These are phyloP conservation scores for Nomada goodeniana DNA, from an alignment of 2,888 invertebrate species.

Conservation along the genomic window DNA sequence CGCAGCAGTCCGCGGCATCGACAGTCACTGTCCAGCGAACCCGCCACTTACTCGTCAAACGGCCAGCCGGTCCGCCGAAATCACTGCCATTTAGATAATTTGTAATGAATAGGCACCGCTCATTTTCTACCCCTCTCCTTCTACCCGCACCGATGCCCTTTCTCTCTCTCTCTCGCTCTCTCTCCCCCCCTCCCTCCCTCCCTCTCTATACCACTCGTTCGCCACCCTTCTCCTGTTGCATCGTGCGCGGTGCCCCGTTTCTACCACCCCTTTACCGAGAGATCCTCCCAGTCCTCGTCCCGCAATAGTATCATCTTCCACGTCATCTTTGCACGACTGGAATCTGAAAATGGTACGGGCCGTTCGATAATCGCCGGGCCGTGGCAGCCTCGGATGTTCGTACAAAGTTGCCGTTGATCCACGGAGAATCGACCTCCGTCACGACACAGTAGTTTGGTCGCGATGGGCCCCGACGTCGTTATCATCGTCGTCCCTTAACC, in stretches of 20 bases:
- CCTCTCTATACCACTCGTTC: constrained; percentile 39
- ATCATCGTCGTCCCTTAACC: constrained; percentile 6
- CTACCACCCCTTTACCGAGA: constrained; percentile 3
- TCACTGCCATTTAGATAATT: constrained; percentile 87
- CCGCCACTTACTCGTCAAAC: constrained; percentile 84
- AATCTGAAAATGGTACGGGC: constrained; percentile 19
- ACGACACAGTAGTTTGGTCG: neutral
- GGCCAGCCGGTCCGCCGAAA: constrained; percentile 84
- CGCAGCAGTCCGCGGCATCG: constrained; percentile 38
- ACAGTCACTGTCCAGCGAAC: constrained; percentile 80
- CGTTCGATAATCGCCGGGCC: constrained; percentile 35
- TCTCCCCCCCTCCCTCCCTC: constrained; percentile 14
- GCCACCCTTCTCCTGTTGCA: constrained; percentile 58
- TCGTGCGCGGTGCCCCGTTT: constrained; percentile 43
- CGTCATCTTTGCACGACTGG: constrained; percentile 41
- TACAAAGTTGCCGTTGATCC: constrained; percentile 1
- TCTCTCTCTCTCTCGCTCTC: constrained; percentile 22
- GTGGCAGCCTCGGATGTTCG: constrained; percentile 5
- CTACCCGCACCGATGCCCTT: neutral
- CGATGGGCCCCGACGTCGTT: neutral
- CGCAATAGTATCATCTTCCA: constrained; percentile 46
- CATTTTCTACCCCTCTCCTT: constrained; percentile 69
- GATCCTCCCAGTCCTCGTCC: constrained; percentile 36
- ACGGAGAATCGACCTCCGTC: neutral
- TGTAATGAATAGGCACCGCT: constrained; percentile 86